Percentiles rank a stretch among this genome's conserved stretches.
These are phyloP conservation scores for Fragum sueziense DNA, from an alignment of 2,888 invertebrate genomes.

Conservation along the genomic window DNA sequence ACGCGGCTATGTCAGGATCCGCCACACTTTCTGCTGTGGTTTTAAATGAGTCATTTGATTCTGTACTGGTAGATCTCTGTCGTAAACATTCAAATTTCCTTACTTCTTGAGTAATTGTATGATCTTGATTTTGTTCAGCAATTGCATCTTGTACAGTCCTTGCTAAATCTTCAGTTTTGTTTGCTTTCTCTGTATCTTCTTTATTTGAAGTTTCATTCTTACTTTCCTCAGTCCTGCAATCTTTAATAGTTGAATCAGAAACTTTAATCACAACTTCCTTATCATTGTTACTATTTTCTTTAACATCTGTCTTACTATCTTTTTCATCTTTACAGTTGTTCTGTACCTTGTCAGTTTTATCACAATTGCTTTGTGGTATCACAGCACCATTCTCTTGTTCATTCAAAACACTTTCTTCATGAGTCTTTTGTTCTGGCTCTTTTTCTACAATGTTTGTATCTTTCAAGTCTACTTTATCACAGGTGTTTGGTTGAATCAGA, in stretches of 20 bases:
- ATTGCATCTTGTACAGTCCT: too few species aligned
- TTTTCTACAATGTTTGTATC: too few species aligned
- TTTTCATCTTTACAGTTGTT: not conserved
- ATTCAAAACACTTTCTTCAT: too few species aligned
- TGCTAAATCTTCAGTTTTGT: too few species aligned
- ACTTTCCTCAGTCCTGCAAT: not conserved
- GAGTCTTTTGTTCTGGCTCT: too few species aligned
- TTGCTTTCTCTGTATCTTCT: not conserved
- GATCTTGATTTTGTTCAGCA: too few species aligned
- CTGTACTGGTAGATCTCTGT: conserved; percentile 14
- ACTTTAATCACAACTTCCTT: not conserved
- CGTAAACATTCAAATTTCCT: not conserved
- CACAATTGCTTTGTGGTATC: not conserved
- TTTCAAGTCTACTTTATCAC: too few species aligned
- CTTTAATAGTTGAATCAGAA: too few species aligned
- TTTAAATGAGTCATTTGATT: conserved; percentile 17
- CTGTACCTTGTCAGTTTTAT: not conserved
- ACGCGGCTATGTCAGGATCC: not conserved
- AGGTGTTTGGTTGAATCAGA: too few species aligned
- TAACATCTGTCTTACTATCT: not conserved
- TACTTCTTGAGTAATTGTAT: not conserved
- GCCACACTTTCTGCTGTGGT: not conserved
- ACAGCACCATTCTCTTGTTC: not conserved
- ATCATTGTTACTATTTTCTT: not conserved
- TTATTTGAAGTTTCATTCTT: not conserved